Evolutionary conservation across 2,888 invertebrate genomes (phyloP).

Genomic region (Octonoba sinensis): DNA sequence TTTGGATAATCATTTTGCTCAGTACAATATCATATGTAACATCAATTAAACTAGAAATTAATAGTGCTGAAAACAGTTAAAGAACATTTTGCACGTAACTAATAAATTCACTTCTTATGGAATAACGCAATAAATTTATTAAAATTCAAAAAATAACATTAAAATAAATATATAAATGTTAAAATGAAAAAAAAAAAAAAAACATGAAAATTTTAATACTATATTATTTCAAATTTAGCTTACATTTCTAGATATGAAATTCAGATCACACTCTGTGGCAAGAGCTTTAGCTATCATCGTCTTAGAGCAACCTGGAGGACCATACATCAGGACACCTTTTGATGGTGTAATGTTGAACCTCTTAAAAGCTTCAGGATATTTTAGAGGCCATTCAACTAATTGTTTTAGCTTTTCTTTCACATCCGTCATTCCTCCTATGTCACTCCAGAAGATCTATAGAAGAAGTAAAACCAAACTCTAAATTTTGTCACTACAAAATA

Average conservation of each 20-base stretch:
- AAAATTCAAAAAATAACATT: neutral
- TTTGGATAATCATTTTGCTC: no score
- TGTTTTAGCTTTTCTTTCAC: slow-evolving; percentile 88
- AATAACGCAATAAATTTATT: no score
- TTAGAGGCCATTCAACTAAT: slow-evolving; percentile 94
- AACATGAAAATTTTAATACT: neutral
- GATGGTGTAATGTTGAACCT: slow-evolving; percentile 88
- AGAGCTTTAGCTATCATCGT: slow-evolving; percentile 98
- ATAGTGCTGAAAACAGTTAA: neutral
- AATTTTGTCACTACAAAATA: neutral
- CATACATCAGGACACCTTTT: slow-evolving; percentile 91
- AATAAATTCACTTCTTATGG: neutral
- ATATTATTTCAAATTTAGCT: slow-evolving; percentile 5
- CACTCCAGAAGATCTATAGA: slow-evolving; percentile 80
- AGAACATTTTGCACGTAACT: neutral
- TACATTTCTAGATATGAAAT: slow-evolving; percentile 93
- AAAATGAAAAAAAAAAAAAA: neutral
- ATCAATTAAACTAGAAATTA: neutral
- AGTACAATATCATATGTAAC: no score
- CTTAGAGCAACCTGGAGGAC: slow-evolving; percentile 98
- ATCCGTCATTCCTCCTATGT: slow-evolving; percentile 91
- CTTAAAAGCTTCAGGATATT: slow-evolving; percentile 84
- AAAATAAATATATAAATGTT: neutral
- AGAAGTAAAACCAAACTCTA: neutral
- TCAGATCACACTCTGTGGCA: slow-evolving; percentile 94